These are phyloP conservation scores for Frankliniella intonsa DNA, from an alignment of 2,888 invertebrate species.

Conservation along the genomic window DNA sequence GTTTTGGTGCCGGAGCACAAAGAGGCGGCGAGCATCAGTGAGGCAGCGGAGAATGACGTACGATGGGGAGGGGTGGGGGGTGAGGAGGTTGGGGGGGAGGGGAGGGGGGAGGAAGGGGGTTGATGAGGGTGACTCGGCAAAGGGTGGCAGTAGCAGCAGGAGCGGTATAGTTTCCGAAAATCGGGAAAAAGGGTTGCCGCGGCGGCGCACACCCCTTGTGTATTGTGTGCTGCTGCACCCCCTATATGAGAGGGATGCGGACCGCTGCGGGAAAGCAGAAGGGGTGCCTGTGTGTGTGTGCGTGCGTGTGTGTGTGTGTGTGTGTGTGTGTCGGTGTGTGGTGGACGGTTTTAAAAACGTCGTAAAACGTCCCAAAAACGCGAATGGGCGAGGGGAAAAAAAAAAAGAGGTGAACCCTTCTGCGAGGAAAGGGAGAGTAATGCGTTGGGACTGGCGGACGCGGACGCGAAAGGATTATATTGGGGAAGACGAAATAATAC, in stretches of 20 bases:
- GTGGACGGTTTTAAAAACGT: slow-evolving; percentile 18
- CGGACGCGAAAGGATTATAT: neutral
- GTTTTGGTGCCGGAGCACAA: slow-evolving; percentile 11
- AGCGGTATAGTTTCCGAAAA: neutral
- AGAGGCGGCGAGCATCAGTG: neutral
- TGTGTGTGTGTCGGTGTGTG: no score
- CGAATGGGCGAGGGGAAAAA: neutral
- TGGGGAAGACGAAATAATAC: neutral
- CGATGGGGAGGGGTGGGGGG: neutral
- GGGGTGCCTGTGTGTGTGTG: no score
- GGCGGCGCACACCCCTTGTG: neutral
- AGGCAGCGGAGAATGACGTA: neutral
- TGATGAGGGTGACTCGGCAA: neutral
- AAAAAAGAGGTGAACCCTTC: neutral
- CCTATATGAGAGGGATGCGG: neutral
- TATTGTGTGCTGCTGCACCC: neutral
- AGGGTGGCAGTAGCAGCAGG: neutral
- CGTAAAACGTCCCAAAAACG: slow-evolving; percentile 16
- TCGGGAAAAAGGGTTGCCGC: slow-evolving; percentile 24
- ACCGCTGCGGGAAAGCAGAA: neutral
- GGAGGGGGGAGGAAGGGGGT: neutral
- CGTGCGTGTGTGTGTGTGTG: no score
- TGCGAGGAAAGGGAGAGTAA: neutral
- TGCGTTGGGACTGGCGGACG: neutral
- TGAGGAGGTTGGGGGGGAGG: neutral